A percentile compares a stretch with the other conserved stretches of the same genome.
Evolutionary conservation across 1,140 invertebrate genomes (phyloP).

Genomic region (Drosophila littoralis): DNA sequence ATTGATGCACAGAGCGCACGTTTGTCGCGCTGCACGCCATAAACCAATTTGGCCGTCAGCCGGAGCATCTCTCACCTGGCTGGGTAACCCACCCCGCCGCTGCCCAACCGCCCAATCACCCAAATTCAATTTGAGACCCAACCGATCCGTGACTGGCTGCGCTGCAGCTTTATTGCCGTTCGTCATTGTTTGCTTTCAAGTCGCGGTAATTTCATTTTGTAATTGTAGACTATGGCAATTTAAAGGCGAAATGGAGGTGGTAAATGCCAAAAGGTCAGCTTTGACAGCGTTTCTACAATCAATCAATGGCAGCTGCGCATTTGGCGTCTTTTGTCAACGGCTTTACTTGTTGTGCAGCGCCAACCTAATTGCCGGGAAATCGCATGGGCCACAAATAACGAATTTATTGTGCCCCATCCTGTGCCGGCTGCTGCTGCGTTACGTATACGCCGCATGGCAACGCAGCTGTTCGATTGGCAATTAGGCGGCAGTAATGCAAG

Average conservation of each 20-base stretch:
- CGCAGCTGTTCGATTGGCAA: conserved; percentile 23
- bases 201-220: conserved; percentile 61
- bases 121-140: not conserved
- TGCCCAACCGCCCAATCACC: not conserved
- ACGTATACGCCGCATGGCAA: conserved; percentile 20
- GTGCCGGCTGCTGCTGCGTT: not conserved
- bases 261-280: conserved; percentile 22
- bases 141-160: no score
- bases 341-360: not conserved
- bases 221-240: conserved; percentile 58
- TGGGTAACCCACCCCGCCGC: not conserved
- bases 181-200: conserved; percentile 60
- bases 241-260: conserved; percentile 7
- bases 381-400: conserved; percentile 25
- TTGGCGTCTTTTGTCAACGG: not conserved
- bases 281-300: not conserved
- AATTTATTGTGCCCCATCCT: conserved; percentile 3
- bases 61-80: conserved; percentile 6
- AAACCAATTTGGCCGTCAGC: conserved; percentile 56
- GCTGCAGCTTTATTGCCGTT: not conserved
- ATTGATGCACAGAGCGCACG: conserved; percentile 36
- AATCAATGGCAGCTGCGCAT: conserved; percentile 10
- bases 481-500: conserved; percentile 25
- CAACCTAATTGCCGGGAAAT: conserved; percentile 28
- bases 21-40: conserved; percentile 50